Evolutionary conservation across 2,888 invertebrate genomes (phyloP).

Genomic region (Diarsia dahlii): DNA sequence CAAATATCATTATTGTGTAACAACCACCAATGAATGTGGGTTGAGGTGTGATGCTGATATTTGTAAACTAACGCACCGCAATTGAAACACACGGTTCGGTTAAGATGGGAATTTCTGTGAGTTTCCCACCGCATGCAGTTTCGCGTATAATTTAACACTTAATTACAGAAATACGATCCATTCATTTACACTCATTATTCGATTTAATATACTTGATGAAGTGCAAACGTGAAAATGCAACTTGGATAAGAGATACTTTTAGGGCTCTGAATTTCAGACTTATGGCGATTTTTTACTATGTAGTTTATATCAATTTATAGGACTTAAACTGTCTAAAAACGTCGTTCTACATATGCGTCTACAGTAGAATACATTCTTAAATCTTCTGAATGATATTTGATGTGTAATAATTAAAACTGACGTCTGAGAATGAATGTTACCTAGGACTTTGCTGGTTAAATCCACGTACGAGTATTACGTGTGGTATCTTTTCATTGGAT

Average conservation of each 20-base stretch:
- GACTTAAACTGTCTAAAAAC: background rate
- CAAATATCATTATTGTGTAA: conserved; percentile 9
- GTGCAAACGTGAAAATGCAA: conserved; percentile 3
- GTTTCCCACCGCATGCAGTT: conserved; percentile 41
- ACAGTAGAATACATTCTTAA: background rate
- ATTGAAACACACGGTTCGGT: conserved; percentile 28
- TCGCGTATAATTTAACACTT: conserved; percentile 47
- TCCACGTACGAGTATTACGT: background rate
- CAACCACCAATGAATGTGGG: conserved; percentile 30
- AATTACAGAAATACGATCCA: conserved; percentile 55
- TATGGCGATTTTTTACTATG: background rate
- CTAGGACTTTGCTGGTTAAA: background rate
- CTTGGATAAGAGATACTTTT: background rate
- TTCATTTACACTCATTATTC: conserved; percentile 45
- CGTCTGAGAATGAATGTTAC: background rate
- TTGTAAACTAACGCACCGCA: conserved; percentile 48
- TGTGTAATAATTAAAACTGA: background rate
- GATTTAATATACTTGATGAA: conserved; percentile 11
- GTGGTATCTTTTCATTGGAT: background rate
- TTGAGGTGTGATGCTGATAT: conserved; percentile 40
- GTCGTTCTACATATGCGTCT: background rate
- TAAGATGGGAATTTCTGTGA: conserved; percentile 43
- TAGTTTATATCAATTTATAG: no score
- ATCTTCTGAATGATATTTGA: background rate
- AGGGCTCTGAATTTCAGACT: background rate